Base-by-base conservation (phyloP, 2,888 invertebrate genomes). In the Nesidiocoris tenuis region DNA sequence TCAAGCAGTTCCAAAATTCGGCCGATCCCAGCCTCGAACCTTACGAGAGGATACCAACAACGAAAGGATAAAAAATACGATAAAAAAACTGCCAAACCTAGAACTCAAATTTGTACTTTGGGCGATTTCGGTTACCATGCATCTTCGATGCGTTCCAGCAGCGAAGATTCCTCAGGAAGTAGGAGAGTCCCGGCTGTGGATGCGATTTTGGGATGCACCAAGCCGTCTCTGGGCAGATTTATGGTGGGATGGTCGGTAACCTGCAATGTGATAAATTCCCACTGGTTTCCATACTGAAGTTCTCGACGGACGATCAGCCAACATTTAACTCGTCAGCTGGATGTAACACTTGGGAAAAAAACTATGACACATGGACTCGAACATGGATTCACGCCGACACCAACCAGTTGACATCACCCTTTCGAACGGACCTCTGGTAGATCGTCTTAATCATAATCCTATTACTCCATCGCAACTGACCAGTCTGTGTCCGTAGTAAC, bases 141-240 rank as follows among this genome's bases (percentile, higher is more conserved):
- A 82, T 90, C 90, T 0, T 89, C 89, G 17, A 93, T 87, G 82
- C 90, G 90, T 82, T 93, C 93, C 0, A 91, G 84, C 65, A 91
- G 87, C 77, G 90, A 89, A 79, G 92, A 91, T 79, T 90, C 87
- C 0, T 91, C 90, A 77, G 84, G 90, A 82, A 87, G 86, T 83
- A 87, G 90, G 61, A 89, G 85, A 80, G 84, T 84, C 23, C 85
- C 83, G 7, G 84, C 83, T 76, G 87, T 85, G 81, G 85, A 87
- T 81, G 84, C 87, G 83, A 82, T 87, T 75, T 83, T 85, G 77
- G 79, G 67, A 24, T 86, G 87, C 83, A 86, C 89, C 80, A 86
- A 81, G 80, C 88, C 84, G 82, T 90, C 88, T 82, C 89, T 84
- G 18, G 90, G 89, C 7, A 93, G 87, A 80, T 89, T 88, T 23